Evolutionary conservation across 2,888 invertebrate species (phyloP), one percentile per base, ranked within the genome.

Genomic region (Agrochola lychnidis): DNA sequence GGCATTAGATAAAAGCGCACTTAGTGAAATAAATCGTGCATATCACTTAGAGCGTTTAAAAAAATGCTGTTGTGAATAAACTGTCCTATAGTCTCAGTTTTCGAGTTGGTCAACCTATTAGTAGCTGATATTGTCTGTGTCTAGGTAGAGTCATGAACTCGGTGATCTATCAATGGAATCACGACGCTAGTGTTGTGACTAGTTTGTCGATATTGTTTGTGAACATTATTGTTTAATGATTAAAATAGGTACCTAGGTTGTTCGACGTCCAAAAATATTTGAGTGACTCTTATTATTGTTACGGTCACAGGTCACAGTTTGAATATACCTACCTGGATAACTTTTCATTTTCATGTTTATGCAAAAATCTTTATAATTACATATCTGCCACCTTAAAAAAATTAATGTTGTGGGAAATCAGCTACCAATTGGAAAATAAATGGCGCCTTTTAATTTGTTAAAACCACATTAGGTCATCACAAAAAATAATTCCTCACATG

Each of bases 81-180:
- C 4, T 69, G 70, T 82, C 79, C 83, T 36, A n/a, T n/a, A 40
- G 16, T 7, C 53, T 36, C 3, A n/a, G 10, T 40, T n/a, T 25
- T 16, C 3, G 22, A 30, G 1, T 14, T 74, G 76, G 80, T 64
- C 2, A n/a, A 3, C 62, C 40, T 76, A 67, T 19, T 25, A 62
- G n/a, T 72, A 51, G 51, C 81, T 67, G 56, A 72, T 80, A 72
- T 57, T 67, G 62, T 66, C 59, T 73, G 59, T 67, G 66, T 81
- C 63, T 74, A 48, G 53, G 81, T 70, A 74, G 14, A 83, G 63
- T 83, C 84, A 77, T 83, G 84, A 83, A 83, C 77, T 77, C 73
- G 36, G 81, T 68, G 79, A 83, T 80, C 76, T 78, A 84, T 85
- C 81, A 84, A 81, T 83, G 74, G 66, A 77, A 73, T 77, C 85